A percentile compares a stretch with the other conserved stretches of the same genome.
Evolutionary conservation across 2,113 vertebrate species (phyloP).

Genomic region (Carassius auratus): DNA sequence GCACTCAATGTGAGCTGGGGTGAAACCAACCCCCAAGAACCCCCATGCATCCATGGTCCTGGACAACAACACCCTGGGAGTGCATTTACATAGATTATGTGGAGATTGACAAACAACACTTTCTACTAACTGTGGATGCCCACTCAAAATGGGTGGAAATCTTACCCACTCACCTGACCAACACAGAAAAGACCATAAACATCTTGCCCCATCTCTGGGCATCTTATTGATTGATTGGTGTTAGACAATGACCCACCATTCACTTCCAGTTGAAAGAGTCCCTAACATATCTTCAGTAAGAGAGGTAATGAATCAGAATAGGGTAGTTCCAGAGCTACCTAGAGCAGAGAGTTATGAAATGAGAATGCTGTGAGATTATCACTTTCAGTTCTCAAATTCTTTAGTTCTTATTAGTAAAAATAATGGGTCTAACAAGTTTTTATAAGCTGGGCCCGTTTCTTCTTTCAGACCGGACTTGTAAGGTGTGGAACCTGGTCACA

Average conservation of each 20-base stretch:
- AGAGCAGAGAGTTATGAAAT: background rate
- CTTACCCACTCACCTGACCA: background rate
- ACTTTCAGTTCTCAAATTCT: background rate
- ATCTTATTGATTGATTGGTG: background rate
- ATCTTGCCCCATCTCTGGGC: background rate
- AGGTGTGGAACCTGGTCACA: constrained; percentile 98
- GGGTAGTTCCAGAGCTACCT: background rate
- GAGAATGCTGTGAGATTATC: background rate
- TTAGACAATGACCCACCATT: background rate
- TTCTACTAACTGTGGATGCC: background rate
- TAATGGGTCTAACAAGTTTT: background rate
- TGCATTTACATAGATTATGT: background rate
- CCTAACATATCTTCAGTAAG: background rate
- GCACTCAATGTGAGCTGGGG: background rate
- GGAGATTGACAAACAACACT: background rate
- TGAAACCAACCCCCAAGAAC: background rate
- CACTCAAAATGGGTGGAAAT: background rate
- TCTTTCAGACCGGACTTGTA: constrained; percentile 91
- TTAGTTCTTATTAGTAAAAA: background rate
- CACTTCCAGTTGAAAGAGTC: background rate
- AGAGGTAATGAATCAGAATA: background rate
- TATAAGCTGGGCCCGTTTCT: background rate
- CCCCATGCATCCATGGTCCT: background rate
- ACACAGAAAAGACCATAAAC: background rate
- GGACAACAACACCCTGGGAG: background rate